phyloP scores from a whole-genome alignment of 2,113 vertebrate genomes.

The Ardeotis arabs region DNA sequence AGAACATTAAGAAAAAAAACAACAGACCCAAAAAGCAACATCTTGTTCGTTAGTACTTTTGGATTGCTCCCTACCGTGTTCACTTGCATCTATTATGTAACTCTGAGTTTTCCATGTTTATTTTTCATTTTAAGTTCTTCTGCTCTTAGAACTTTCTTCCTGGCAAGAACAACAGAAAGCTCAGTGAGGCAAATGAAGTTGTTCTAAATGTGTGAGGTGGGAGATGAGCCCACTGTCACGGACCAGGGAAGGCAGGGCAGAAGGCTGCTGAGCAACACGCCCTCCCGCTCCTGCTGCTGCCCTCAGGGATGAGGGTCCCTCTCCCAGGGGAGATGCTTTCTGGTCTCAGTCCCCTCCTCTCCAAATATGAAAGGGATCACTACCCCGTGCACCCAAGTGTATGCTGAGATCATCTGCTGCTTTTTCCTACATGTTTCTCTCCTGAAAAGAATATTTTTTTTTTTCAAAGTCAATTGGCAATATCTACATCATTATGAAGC shows the following conservation, averaged over 20 bases:
- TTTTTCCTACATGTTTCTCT: not conserved
- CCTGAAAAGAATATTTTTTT: not conserved
- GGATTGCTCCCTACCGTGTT: not conserved
- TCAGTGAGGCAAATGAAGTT: not conserved
- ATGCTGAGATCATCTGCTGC: not conserved
- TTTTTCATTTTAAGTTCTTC: not conserved
- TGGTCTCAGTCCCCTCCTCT: accelerated
- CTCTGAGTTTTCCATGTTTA: not conserved
- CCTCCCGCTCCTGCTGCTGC: not conserved
- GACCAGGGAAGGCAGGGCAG: not conserved
- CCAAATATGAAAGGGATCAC: not conserved
- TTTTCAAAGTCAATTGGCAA: not conserved
- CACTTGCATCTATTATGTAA: not conserved
- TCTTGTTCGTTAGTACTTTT: not conserved
- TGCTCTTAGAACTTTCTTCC: not conserved
- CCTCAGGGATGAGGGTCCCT: not conserved
- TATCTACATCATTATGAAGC: conserved; percentile 42
- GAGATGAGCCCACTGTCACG: accelerated
- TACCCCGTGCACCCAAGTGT: no score
- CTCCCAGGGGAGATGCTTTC: not conserved
- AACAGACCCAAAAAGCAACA: not conserved
- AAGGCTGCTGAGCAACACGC: not conserved
- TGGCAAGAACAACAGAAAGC: not conserved
- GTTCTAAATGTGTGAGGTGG: accelerated
- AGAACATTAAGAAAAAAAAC: not conserved